Evolutionary conservation across 2,797 vertebrate genomes (phyloP).

Genomic region (Staurois parvus): DNA sequence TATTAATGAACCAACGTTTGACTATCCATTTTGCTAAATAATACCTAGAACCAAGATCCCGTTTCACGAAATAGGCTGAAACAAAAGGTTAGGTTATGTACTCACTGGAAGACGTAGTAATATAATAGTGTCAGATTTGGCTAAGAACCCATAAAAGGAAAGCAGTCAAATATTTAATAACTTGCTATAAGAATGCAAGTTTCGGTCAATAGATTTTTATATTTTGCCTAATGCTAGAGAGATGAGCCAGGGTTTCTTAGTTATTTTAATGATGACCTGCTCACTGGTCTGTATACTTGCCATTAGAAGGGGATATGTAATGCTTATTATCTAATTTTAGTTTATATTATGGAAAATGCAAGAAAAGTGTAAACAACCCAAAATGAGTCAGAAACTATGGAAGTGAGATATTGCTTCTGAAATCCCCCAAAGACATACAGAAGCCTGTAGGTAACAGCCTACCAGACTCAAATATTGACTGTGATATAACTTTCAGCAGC

Average conservation of each 20-base stretch:
- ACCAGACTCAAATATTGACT: too few species aligned
- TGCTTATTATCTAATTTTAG: too few species aligned
- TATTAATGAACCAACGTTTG: slow-evolving; percentile 29
- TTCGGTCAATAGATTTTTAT: neutral
- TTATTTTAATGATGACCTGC: neutral
- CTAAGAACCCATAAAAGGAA: neutral
- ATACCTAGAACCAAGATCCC: neutral
- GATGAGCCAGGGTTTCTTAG: neutral
- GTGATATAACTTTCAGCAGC: too few species aligned
- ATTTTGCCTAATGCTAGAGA: neutral
- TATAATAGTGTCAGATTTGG: neutral
- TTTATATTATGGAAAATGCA: neutral
- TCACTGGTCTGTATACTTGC: neutral
- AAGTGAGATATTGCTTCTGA: too few species aligned
- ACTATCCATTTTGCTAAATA: neutral
- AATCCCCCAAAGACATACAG: too few species aligned
- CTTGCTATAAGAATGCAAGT: too few species aligned
- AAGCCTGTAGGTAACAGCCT: too few species aligned
- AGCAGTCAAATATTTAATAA: neutral
- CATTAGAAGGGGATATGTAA: neutral
- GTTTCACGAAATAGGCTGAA: slow-evolving; percentile 19
- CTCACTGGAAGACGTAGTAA: slow-evolving; percentile 40
- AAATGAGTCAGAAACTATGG: too few species aligned
- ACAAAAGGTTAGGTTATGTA: neutral
- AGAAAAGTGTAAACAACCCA: too few species aligned